A percentile compares a stretch with the other conserved stretches of the same genome.
Evolutionary conservation across 1,140 invertebrate species (phyloP).

Genomic region (Euura lappo): DNA sequence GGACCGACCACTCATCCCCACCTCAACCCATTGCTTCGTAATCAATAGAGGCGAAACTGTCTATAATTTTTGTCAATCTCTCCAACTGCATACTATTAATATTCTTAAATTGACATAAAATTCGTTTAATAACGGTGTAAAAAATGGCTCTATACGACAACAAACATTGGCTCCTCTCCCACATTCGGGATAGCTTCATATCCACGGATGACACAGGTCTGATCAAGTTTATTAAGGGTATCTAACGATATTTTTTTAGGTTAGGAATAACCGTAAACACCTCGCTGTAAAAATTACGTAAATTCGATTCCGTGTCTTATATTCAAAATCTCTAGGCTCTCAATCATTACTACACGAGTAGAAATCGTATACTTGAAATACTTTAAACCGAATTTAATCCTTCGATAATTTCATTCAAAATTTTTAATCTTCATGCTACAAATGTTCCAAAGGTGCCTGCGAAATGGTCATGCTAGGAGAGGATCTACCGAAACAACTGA

Average conservation of each 20-base stretch:
- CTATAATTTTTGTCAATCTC: too few relatives aligned
- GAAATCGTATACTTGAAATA: not conserved
- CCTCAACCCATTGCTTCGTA: too few relatives aligned
- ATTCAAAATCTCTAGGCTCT: conserved; percentile 28
- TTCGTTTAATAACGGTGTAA: conserved; percentile 17
- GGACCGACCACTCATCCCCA: too few relatives aligned
- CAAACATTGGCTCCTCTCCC: conserved; percentile 88
- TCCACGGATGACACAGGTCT: conserved; percentile 92
- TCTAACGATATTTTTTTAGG: conserved; percentile 8
- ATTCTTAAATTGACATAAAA: not conserved
- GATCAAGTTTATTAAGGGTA: conserved; percentile 7
- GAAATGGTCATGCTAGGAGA: conserved; percentile 82
- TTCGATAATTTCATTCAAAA: conserved; percentile 18
- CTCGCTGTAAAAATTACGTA: not conserved
- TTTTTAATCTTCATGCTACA: conserved; percentile 14
- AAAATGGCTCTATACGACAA: conserved; percentile 92
- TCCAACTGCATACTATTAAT: too few relatives aligned
- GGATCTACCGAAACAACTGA: conserved; percentile 69
- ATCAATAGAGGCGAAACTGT: too few relatives aligned
- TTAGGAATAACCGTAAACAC: conserved; percentile 7
- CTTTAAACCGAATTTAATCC: conserved; percentile 36
- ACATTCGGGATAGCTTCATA: conserved; percentile 93
- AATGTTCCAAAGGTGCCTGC: conserved; percentile 65
- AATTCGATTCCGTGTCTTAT: not conserved
- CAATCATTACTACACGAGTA: not conserved